A percentile compares a stretch with the other conserved stretches of the same genome.
Conservation (phyloP, 2,888 invertebrate genomes). For the Hedya salicella region DNA sequence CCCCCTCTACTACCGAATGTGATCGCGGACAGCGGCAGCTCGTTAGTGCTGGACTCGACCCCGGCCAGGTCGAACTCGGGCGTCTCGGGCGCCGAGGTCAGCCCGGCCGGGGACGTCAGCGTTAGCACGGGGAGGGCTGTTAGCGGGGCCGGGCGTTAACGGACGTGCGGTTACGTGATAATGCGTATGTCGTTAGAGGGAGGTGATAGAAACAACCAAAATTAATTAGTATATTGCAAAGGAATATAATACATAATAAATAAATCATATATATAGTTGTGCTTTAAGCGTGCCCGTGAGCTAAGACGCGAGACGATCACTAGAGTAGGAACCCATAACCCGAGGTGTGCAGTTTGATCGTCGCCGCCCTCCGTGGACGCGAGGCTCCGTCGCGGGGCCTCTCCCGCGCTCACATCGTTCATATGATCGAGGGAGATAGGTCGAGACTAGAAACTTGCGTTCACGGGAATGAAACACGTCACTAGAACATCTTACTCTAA, state of each 20-base stretch:
- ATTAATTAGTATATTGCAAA: conserved; percentile 59
- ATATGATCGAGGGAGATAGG: conserved; percentile 63
- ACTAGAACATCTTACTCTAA: conserved; percentile 32
- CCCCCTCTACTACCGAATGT: conserved; percentile 68
- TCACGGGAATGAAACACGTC: conserved; percentile 45
- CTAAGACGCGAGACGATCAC: conserved; percentile 54
- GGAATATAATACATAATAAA: conserved; percentile 55
- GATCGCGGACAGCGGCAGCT: conserved; percentile 87
- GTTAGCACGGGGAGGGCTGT: conserved; percentile 53
- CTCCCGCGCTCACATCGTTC: conserved; percentile 59
- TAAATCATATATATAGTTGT: conserved; percentile 54
- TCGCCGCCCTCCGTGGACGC: conserved; percentile 52
- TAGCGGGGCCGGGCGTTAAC: conserved; percentile 47
- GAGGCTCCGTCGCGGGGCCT: conserved; percentile 52
- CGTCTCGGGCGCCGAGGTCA: conserved; percentile 51
- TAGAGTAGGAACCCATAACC: conserved; percentile 52
- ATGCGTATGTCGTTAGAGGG: conserved; percentile 63
- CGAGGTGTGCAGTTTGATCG: conserved; percentile 58
- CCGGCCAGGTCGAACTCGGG: conserved; percentile 67
- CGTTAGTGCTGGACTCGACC: conserved; percentile 87
- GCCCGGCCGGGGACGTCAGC: conserved; percentile 55
- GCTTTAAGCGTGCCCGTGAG: conserved; percentile 64
- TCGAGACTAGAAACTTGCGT: conserved; percentile 53
- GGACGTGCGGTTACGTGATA: conserved; percentile 62
- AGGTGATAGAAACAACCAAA: conserved; percentile 61